These are phyloP conservation scores for Rhagoletis zephyria DNA, from an alignment of 1,140 invertebrate species.

Conservation along the genomic window DNA sequence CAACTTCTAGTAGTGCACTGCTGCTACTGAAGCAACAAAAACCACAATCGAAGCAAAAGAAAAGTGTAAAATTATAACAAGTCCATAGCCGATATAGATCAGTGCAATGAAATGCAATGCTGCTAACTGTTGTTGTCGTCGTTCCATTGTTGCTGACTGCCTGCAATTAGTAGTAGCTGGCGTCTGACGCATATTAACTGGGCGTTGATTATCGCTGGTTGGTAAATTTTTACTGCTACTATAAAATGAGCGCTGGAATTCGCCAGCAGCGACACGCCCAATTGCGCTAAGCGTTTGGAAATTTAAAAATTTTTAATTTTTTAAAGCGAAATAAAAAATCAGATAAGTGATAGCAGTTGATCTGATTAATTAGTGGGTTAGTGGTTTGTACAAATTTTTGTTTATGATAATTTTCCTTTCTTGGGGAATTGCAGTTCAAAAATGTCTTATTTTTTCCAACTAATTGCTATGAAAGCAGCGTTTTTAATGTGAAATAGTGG, in stretches of 20 bases:
- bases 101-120: neutral
- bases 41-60: neutral
- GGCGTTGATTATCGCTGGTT: neutral
- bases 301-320: neutral
- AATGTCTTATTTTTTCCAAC: neutral
- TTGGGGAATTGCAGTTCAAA: neutral
- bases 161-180: neutral
- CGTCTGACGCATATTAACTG: neutral
- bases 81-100: neutral
- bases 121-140: neutral
- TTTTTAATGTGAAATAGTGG: no score
- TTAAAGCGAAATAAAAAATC: neutral
- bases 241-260: neutral
- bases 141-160: neutral
- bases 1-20: neutral
- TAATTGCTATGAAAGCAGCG: no score
- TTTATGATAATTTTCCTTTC: neutral
- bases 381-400: neutral
- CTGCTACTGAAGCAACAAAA: neutral
- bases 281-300: neutral
- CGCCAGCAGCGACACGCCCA: neutral
- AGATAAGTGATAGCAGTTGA: constrained; percentile 2
- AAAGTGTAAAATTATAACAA: constrained; percentile 1
- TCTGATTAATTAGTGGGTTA: neutral
- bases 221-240: neutral